These are phyloP conservation scores for Drosophila nebulosa DNA, from an alignment of 1,140 invertebrate species.

Conservation along the genomic window DNA sequence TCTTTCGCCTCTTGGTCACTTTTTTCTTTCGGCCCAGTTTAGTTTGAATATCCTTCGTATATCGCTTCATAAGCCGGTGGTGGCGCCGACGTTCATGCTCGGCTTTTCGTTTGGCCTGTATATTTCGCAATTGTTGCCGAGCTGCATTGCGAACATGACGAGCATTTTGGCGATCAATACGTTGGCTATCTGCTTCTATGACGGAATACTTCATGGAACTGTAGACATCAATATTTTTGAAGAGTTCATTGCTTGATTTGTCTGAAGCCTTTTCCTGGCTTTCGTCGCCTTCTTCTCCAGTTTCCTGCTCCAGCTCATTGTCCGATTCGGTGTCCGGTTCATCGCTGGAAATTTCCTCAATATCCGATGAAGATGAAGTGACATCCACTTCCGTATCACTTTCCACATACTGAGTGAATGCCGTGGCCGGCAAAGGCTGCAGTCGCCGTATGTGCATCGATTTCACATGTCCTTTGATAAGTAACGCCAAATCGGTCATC, in stretches of 20 bases:
- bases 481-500: slow-evolving; percentile 23
- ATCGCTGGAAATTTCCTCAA: slow-evolving; percentile 39
- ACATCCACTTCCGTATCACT: slow-evolving; percentile 20
- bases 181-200: not conserved
- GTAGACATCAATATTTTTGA: not conserved
- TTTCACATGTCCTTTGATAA: slow-evolving; percentile 22
- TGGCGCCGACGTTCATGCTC: not conserved
- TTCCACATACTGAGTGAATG: slow-evolving; percentile 22
- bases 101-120: not conserved
- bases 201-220: not conserved
- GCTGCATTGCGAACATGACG: slow-evolving; percentile 23
- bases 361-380: slow-evolving; percentile 24
- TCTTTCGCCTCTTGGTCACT: not conserved
- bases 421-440: slow-evolving; percentile 26
- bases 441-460: slow-evolving; percentile 41
- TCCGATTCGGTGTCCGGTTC: slow-evolving; percentile 17
- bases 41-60: not conserved
- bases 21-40: slow-evolving; percentile 30
- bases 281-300: not conserved
- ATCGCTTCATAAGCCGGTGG: not conserved
- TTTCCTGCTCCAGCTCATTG: slow-evolving; percentile 13
- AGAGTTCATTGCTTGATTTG: not conserved
- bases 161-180: not conserved
- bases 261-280: not conserved
- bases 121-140: slow-evolving; percentile 23